These are phyloP conservation scores for Calosoma granatense DNA, from an alignment of 1,140 invertebrate genomes.

Conservation along the genomic window DNA sequence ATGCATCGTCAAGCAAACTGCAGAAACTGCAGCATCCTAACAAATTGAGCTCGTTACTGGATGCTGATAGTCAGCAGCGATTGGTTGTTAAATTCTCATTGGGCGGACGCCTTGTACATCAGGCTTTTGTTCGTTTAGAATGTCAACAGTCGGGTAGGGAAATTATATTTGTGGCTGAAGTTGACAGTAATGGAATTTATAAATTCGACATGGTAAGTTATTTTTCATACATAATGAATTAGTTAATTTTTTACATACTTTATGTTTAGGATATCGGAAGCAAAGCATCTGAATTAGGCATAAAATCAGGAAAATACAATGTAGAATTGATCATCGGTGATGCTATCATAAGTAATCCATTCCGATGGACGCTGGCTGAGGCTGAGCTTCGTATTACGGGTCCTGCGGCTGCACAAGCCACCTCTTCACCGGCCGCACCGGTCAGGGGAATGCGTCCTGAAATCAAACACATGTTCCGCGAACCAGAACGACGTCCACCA, in stretches of 20 bases:
- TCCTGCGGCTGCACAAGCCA: constrained; percentile 27
- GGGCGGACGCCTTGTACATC: constrained; percentile 73
- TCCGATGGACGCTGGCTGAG: constrained; percentile 75
- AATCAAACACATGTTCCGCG: constrained; percentile 87
- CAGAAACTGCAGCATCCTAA: constrained; percentile 63
- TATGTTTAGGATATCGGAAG: constrained; percentile 63
- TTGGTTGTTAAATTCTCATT: constrained; percentile 73
- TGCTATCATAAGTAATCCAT: constrained; percentile 77
- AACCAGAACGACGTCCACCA: constrained; percentile 83
- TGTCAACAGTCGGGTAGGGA: constrained; percentile 59
- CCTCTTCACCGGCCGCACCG: constrained; percentile 28
- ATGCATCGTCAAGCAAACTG: constrained; percentile 67
- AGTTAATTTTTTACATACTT: constrained; percentile 4
- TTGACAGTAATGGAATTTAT: constrained; percentile 72
- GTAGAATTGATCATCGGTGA: constrained; percentile 86
- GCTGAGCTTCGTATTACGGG: constrained; percentile 63
- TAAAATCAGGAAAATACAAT: constrained; percentile 67
- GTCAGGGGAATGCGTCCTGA: constrained; percentile 59
- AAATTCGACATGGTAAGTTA: constrained; percentile 78
- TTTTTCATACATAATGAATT: not conserved
- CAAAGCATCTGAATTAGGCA: constrained; percentile 70
- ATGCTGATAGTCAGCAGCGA: constrained; percentile 85
- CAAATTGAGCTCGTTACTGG: constrained; percentile 53
- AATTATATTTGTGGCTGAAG: constrained; percentile 87
- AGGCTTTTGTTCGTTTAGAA: constrained; percentile 80